Evolutionary conservation across 2,888 invertebrate genomes (phyloP).

Genomic region (Latheticus oryzae): DNA sequence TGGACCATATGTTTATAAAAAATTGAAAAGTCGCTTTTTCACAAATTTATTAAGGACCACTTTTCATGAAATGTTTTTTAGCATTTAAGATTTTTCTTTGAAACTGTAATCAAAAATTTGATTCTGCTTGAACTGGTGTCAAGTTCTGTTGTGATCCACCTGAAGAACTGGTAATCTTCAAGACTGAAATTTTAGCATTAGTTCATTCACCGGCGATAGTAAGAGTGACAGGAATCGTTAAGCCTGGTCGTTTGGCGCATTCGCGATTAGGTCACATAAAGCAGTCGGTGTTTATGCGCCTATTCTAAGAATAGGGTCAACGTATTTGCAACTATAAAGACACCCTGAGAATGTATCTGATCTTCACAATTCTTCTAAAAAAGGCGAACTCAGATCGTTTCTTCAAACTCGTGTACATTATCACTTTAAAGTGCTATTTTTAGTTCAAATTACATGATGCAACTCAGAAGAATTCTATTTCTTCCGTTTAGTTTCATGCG

Average conservation of each 20-base stretch:
- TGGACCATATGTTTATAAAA: no score
- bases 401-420: slow-evolving; percentile 34
- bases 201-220: slow-evolving; percentile 38
- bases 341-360: slow-evolving; percentile 43
- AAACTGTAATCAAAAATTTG: no score
- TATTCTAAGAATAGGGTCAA: slow-evolving; percentile 52
- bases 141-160: no score
- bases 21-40: no score
- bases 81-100: no score
- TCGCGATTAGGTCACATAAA: slow-evolving; percentile 54
- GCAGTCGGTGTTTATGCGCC: slow-evolving; percentile 48
- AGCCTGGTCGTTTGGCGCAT: slow-evolving; percentile 47
- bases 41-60: no score
- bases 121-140: no score
- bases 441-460: slow-evolving; percentile 31
- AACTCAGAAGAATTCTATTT: slow-evolving; percentile 23
- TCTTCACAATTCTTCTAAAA: slow-evolving; percentile 33
- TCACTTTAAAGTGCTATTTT: slow-evolving; percentile 34
- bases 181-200: background rate
- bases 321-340: slow-evolving; percentile 45
- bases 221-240: slow-evolving; percentile 40
- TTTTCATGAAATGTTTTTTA: no score
- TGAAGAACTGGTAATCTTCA: no score
- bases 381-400: slow-evolving; percentile 36
- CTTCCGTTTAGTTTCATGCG: slow-evolving; percentile 36